phyloP scores from a whole-genome alignment of 2,888 invertebrate genomes.

The Gortyna flavago region DNA sequence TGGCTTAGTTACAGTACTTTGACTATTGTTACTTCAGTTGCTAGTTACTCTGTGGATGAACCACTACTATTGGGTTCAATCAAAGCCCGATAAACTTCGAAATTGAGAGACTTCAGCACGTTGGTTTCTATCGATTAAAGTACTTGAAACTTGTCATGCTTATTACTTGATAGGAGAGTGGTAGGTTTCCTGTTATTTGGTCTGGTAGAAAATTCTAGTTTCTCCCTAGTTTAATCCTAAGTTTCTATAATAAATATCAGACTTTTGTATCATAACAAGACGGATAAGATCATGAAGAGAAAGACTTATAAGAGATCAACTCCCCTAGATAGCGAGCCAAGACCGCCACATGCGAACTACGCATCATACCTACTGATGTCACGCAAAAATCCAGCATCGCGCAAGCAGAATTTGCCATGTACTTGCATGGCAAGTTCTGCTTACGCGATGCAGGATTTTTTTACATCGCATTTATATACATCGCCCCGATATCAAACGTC shows the following conservation, averaged over 20 bases:
- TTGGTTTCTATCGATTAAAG: constrained; percentile 21
- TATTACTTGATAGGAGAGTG: background rate
- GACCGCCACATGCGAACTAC: no score
- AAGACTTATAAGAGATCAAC: background rate
- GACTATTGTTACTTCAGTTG: constrained; percentile 9
- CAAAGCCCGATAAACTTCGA: constrained; percentile 48
- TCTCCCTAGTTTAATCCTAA: background rate
- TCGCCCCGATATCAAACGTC: background rate
- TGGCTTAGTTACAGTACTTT: background rate
- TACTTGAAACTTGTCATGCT: constrained; percentile 16
- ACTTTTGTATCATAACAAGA: background rate
- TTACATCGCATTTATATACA: no score
- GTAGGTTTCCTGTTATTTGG: background rate
- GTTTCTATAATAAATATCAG: background rate
- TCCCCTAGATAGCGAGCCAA: background rate
- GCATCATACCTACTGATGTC: no score
- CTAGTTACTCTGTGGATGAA: constrained; percentile 19
- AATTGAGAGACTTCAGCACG: constrained; percentile 39
- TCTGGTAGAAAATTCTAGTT: background rate
- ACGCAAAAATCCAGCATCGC: no score
- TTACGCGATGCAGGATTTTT: no score
- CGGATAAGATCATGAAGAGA: background rate
- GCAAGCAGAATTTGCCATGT: no score
- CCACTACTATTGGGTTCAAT: constrained; percentile 36
- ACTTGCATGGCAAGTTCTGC: no score